Percentiles rank a stretch among this genome's conserved stretches.
phyloP scores from a whole-genome alignment of 2,888 invertebrate species.

The Drymonia ruficornis region DNA sequence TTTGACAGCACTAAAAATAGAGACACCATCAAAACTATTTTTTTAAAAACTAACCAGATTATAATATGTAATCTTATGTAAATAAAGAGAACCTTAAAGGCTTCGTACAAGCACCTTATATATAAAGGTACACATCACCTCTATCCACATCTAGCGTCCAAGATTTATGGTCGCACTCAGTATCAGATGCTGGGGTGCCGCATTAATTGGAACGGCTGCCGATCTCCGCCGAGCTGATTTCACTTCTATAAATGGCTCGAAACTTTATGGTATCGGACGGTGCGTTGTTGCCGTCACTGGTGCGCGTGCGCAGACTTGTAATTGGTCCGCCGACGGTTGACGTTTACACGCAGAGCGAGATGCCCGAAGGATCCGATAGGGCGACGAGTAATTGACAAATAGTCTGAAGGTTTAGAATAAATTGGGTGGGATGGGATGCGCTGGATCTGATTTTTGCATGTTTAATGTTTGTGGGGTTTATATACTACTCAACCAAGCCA shows the following conservation, averaged over 20 bases:
- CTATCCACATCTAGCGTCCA: background rate
- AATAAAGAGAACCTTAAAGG: too few species aligned
- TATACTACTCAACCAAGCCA: too few species aligned
- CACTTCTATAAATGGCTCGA: slow-evolving; percentile 80
- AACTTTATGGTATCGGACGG: slow-evolving; percentile 78
- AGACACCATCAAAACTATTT: too few species aligned
- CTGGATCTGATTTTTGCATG: slow-evolving; percentile 32
- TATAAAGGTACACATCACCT: background rate
- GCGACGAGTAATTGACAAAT: slow-evolving; percentile 80
- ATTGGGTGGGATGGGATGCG: slow-evolving; percentile 47
- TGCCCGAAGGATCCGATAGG: slow-evolving; percentile 61
- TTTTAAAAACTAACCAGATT: too few species aligned
- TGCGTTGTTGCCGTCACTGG: slow-evolving; percentile 74
- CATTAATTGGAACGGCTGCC: slow-evolving; percentile 79
- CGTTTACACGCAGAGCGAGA: slow-evolving; percentile 79
- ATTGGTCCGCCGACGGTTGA: slow-evolving; percentile 80
- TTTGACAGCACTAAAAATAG: too few species aligned
- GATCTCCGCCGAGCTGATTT: slow-evolving; percentile 67
- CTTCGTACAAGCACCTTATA: too few species aligned
- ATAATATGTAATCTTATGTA: too few species aligned
- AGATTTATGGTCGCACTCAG: slow-evolving; percentile 27
- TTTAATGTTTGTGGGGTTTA: slow-evolving; percentile 30
- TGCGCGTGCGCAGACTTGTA: slow-evolving; percentile 78
- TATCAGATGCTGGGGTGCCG: slow-evolving; percentile 66
- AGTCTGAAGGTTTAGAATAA: slow-evolving; percentile 55